Evolutionary conservation across 2,888 invertebrate species (phyloP), one percentile per base, ranked within the genome.

Genomic region (Trichacis sp.): DNA sequence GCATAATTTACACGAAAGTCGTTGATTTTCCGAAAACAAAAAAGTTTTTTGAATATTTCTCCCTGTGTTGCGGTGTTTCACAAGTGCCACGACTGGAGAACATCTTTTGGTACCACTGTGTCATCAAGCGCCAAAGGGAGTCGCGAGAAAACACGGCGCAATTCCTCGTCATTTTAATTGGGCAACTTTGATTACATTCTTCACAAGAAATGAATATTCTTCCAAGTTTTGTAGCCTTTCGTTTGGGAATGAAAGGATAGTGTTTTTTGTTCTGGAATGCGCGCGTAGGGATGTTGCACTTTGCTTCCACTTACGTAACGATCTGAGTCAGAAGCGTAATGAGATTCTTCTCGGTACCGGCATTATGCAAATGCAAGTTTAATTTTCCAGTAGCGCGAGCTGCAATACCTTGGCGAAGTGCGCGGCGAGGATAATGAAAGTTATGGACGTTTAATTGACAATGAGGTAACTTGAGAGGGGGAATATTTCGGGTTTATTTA

Each of bases 311-410:
- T 42, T 42, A 42, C 42, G 42, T 42, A 42, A 42, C 17, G 17
- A 42, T 17, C 42, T 15, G 42, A 42, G 9, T 42, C 42, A 42
- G n/a, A 36, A 12, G 36, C 36, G 42, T 42, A 17, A 42, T 42
- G 42, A 42, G 42, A 42, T 17, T 42, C 17, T 42, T 42, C 42
- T 42, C 42, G 8, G 42, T 42, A 42, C 42, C 17, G 42, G 42
- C 11, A 15, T 42, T 42, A 42, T 42, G 42, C 17, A 42, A 14
- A 42, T 11, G 9, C 1, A 2, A 11, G 3, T n/a, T 42, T 42
- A 8, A 42, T 14, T 42, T 42, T 42, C 17, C 42, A 42, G 8
- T 36, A 4, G 12, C 12, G 36, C 5, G 12, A 36, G 12, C 11
- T 24, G 3, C 3, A 36, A 11, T 36, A 6, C 3, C 12, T 6